Conservation (phyloP, 2,888 invertebrate genomes). For the Hoplodrina ambigua region DNA sequence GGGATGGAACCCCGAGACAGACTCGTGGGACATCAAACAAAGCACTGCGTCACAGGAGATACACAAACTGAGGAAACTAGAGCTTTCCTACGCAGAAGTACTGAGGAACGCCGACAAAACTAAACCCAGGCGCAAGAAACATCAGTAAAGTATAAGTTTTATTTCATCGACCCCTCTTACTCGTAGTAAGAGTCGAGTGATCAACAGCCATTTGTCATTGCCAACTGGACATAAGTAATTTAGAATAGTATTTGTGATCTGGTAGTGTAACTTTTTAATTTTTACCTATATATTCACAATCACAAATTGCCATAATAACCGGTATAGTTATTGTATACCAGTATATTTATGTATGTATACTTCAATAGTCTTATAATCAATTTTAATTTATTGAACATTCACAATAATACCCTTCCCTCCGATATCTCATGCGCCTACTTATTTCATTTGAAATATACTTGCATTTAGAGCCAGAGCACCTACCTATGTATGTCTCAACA, state of each 20-base stretch:
- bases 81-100: conserved; percentile 96
- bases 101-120: conserved; percentile 93
- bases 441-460: conserved; percentile 69
- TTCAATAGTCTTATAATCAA: conserved; percentile 68
- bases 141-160: conserved; percentile 82
- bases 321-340: conserved; percentile 79
- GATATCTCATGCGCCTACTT: conserved; percentile 68
- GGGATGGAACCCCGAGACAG: conserved; percentile 87
- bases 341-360: conserved; percentile 70
- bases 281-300: conserved; percentile 84
- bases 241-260: conserved; percentile 89
- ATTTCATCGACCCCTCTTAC: conserved; percentile 84
- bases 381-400: conserved; percentile 74
- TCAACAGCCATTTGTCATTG: conserved; percentile 89
- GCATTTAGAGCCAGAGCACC: conserved; percentile 78
- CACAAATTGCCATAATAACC: conserved; percentile 87
- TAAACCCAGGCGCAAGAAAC: conserved; percentile 88
- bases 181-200: conserved; percentile 83
- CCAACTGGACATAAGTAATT: conserved; percentile 87
- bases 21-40: conserved; percentile 88
- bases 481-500: conserved; percentile 70
- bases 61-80: conserved; percentile 94
- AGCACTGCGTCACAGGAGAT: conserved; percentile 96
- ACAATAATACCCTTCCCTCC: conserved; percentile 77
- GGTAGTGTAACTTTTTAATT: conserved; percentile 87